Evolutionary conservation across 2,888 invertebrate species (phyloP), one percentile per base, ranked within the genome.

Genomic region (Alsophila aescularia): DNA sequence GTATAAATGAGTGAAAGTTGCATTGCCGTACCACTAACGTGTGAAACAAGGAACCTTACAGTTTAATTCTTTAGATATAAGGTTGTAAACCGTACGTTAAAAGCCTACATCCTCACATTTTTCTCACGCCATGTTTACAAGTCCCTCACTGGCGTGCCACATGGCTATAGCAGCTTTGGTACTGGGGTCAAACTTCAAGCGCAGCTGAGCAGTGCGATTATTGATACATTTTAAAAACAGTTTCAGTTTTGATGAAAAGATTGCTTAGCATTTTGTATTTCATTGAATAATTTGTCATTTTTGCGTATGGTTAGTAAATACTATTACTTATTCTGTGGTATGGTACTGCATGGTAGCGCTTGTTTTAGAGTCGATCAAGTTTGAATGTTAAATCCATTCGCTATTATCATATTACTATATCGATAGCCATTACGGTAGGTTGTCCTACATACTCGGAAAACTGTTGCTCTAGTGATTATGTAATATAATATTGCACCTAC

Each of bases 121-220:
- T 39, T 49, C 53, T 45, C 53, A 42, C 45, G 41, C 41, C 35
- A 39, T 61, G 62, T 64, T 60, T 62, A 67, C 64, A 60, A 66
- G 45, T 35, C 52, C 32, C 34, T 31, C 34, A 32, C 52, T 75
- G 62, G 72, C 77, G 71, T 78, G 76, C 61, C 57, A 57, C 55
- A 40, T 43, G 50, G 62, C 72, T 54, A 66, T 77, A 73, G 54
- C 61, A 74, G 53, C 60, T 47, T 47, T 14, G 24, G 18, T 13
- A 10, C 12, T 34, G 13, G 32, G 32, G 12, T 34, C 13, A 34
- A 43, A 34, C 16, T 31, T 12, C 21, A 34, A 43, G 32, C 13
- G 40, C 36, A 36, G 36, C 40, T 27, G 27, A 40, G 15, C 40
- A 27, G 27, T 40, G 14, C 14, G 10, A 40, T 27, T 13, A 40